Evolutionary conservation across 2,797 vertebrate genomes (phyloP), one percentile per base, ranked within the genome.

Genomic region (Rhodeus uyekii): DNA sequence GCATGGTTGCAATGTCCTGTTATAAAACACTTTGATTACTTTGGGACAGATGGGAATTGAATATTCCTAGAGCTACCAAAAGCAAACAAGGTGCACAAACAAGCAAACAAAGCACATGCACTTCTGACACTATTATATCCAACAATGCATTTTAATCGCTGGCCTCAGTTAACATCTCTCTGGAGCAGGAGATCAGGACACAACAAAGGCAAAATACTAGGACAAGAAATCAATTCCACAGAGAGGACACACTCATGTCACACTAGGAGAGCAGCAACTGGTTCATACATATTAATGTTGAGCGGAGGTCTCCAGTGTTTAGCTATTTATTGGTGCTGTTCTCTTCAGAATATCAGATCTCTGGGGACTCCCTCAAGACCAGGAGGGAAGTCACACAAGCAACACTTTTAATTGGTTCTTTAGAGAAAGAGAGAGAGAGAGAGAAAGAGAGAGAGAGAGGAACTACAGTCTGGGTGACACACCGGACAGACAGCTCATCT

Each of bases 1-100:
- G 97, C 97, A 99, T 98, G 4, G 97, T 99, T 92, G 84, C 79
- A 69, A 84, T 82, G 65, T 86, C 83, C 86, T 84, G 82, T 19
- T 69, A n/a, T 9, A 80, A 86, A 65, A 74, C 3, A 74, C 3
- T 60, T 13, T 46, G 12, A 69, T 75, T 32, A 83, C 76, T 48
- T 32, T 1, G 24, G 24, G 22, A 50, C 46, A 3, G 4, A 75
- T 19, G 2, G 60, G 32, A 75, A 22, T 29, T 22, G 14, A 27
- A 81, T 10, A 74, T 42, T 55, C 60, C 9, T 12, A n/a, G 8
- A 53, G 46, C n/a, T 50, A 19, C 18, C n/a, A 27, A 80, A 46
- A 46, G n/a, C 78, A 80, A 80, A 60, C 36, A 63, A 38, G 32
- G 3, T 38, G 12, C 53, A 46, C 50, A 72, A 61, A 60, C 78